Percentiles rank a stretch among this genome's conserved stretches.
These are phyloP conservation scores for Aix galericulata DNA, from an alignment of 2,113 vertebrate genomes.

Conservation along the genomic window DNA sequence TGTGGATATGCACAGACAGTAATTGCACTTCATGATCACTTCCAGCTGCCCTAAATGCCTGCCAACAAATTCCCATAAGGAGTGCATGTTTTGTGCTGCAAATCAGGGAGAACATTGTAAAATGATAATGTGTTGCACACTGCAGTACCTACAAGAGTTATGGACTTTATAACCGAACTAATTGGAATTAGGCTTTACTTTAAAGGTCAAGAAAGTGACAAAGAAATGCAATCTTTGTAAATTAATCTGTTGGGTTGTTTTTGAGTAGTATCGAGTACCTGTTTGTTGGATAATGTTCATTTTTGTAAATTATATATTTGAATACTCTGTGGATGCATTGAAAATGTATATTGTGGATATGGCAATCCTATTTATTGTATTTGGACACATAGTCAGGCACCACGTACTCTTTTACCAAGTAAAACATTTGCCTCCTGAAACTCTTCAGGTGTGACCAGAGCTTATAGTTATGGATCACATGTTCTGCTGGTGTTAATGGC, in stretches of 20 bases:
- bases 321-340: slow-evolving; percentile 22
- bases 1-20: slow-evolving; percentile 92
- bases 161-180: slow-evolving; percentile 84
- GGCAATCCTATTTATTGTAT: slow-evolving; percentile 40
- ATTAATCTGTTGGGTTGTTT: slow-evolving; percentile 51
- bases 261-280: slow-evolving; percentile 61
- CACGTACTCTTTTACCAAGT: slow-evolving; percentile 47
- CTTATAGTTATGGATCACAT: slow-evolving; percentile 5
- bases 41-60: slow-evolving; percentile 91
- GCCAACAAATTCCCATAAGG: slow-evolving; percentile 89
- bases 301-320: slow-evolving; percentile 45
- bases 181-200: slow-evolving; percentile 81
- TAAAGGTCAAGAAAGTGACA: slow-evolving; percentile 76
- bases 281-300: slow-evolving; percentile 28
- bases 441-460: slow-evolving; percentile 59
- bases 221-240: slow-evolving; percentile 70
- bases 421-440: slow-evolving; percentile 37
- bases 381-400: slow-evolving; percentile 47
- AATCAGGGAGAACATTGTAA: slow-evolving; percentile 87
- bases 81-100: slow-evolving; percentile 85
- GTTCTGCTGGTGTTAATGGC: slow-evolving; percentile 33
- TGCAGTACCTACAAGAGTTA: slow-evolving; percentile 83
- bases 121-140: slow-evolving; percentile 87
- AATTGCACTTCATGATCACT: slow-evolving; percentile 97
- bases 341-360: background rate